phyloP scores from a whole-genome alignment of 2,113 vertebrate species.

The Glaucomys volans region DNA sequence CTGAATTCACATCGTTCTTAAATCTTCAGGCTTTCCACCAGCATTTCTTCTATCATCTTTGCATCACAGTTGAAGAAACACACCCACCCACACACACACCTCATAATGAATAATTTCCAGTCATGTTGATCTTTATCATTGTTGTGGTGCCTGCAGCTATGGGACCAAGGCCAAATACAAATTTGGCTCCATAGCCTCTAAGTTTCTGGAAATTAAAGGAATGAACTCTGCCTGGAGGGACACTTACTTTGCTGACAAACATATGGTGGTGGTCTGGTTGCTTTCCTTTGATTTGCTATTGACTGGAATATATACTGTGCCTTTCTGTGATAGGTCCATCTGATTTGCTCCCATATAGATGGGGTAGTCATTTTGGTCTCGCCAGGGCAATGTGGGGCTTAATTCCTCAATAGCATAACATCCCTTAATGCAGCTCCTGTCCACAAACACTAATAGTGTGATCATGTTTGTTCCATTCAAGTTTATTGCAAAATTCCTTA shows the following conservation, averaged over 20 bases:
- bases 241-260: not conserved
- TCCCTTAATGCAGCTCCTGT: not conserved
- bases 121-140: not conserved
- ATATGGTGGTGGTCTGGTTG: not conserved
- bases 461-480: not conserved
- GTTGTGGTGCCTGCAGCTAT: not conserved
- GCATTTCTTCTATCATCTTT: slow-evolving; percentile 92
- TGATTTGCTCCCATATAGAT: not conserved
- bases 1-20: slow-evolving; percentile 92
- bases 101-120: slow-evolving; percentile 90
- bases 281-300: slow-evolving; percentile 42
- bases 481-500: not conserved
- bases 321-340: not conserved
- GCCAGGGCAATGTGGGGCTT: not conserved
- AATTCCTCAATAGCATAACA: not conserved
- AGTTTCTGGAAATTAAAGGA: slow-evolving; percentile 2
- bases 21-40: slow-evolving; percentile 91
- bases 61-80: slow-evolving; percentile 94
- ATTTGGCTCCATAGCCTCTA: not conserved
- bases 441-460: not conserved
- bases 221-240: not conserved
- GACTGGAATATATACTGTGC: not conserved
- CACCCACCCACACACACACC: slow-evolving; percentile 58
- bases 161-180: not conserved
- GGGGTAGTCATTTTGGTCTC: not conserved